Base-by-base conservation (phyloP, 2,797 vertebrate genomes). In the Acanthiza pusilla region DNA sequence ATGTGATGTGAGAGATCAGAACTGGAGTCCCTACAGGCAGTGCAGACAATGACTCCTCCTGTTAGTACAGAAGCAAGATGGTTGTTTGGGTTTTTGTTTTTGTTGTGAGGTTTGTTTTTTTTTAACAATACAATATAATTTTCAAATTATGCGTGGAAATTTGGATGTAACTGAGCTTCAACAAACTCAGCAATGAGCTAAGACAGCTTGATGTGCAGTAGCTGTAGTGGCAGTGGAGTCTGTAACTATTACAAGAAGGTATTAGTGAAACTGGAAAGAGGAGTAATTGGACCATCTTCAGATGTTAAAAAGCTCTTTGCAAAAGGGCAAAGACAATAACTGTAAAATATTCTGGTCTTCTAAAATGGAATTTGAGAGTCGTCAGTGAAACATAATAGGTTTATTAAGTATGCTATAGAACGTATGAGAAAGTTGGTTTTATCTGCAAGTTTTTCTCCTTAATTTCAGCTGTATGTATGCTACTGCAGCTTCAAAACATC, bases 381-480 rank as follows among this genome's bases (percentile, higher is more conserved):
- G 43, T 93, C 73, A 86, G 25, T 94, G 77, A 96, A 92, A 85
- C 63, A 91, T 55, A 76, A 45, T 89, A 90, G 51, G 58, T 94
- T 97, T 97, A 95, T 97, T 97, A 95, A 96, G 93, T 82, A 88
- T 91, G 85, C 77, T 66, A 5, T 65, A 94, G 95, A 94, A 96
- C 75, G 74, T 74, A 61, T 88, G 91, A 57, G 63, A 91, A 95
- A 84, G 17, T 86, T 80, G 65, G 63, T 53, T 93, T 95, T 96
- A 93, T 94, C 88, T 88, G 73, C 78, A 70, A 70, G 61, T 97
- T 97, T 98, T 96, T 93, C 88, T 96, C 57, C 91, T 95, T 98
- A 97, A 97, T 98, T 96, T 97, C 93, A 96, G 96, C 77, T 96
- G 91, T 97, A 93, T 97, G 89, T 96, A 96, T 97, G 96, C 96